Evolutionary conservation across 2,797 vertebrate genomes (phyloP).

Genomic region (Brachyrhaphis roseni): DNA sequence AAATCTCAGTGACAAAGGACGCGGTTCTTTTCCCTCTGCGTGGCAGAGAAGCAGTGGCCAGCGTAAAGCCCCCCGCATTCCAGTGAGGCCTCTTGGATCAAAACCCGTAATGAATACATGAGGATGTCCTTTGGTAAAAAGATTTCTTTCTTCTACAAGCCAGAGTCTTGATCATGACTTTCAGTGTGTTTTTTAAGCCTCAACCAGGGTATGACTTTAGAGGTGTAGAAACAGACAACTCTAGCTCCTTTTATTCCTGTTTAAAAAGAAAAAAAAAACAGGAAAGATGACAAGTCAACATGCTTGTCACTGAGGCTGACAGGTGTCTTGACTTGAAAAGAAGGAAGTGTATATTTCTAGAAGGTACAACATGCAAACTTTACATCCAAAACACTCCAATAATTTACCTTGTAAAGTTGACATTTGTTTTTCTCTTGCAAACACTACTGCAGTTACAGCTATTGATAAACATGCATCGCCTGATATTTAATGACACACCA

Average conservation of each 20-base stretch:
- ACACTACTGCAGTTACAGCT: slow-evolving; percentile 1
- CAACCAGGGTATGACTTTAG: slow-evolving; percentile 32
- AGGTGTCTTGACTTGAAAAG: slow-evolving; percentile 13
- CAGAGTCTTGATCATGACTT: slow-evolving; percentile 44
- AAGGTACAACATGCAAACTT: slow-evolving; percentile 4
- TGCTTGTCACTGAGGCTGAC: neutral
- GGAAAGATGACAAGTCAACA: slow-evolving; percentile 6
- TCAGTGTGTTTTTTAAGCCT: slow-evolving; percentile 37
- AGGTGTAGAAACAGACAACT: slow-evolving; percentile 28
- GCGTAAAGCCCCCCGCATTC: slow-evolving; percentile 60
- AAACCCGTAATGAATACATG: slow-evolving; percentile 68
- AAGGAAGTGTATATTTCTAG: slow-evolving; percentile 16
- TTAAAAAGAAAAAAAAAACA: slow-evolving; percentile 12
- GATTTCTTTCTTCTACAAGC: slow-evolving; percentile 38
- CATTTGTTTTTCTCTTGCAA: slow-evolving; percentile 2
- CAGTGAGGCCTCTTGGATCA: slow-evolving; percentile 58
- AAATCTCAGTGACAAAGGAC: slow-evolving; percentile 85
- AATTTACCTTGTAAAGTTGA: neutral
- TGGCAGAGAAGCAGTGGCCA: slow-evolving; percentile 68
- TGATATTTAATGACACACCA: slow-evolving; percentile 66
- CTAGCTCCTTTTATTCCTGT: slow-evolving; percentile 1
- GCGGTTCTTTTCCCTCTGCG: slow-evolving; percentile 69
- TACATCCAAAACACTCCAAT: neutral
- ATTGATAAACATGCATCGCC: slow-evolving; percentile 44
- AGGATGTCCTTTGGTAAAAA: slow-evolving; percentile 48